Conservation (phyloP, 2,113 vertebrate genomes). For the Salvelinus alpinus region DNA sequence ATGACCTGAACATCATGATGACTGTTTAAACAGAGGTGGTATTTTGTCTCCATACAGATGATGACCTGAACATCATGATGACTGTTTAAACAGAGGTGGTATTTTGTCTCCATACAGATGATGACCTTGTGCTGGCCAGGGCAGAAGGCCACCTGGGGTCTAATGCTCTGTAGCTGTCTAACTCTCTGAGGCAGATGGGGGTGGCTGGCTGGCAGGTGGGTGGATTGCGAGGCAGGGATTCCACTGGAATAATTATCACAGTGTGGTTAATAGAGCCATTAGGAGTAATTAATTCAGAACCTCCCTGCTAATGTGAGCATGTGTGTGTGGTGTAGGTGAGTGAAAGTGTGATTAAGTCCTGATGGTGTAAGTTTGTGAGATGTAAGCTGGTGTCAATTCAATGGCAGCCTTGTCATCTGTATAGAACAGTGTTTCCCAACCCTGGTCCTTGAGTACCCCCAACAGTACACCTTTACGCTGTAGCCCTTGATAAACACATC, state of each 20-base stretch:
- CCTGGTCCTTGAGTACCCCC: too few species aligned
- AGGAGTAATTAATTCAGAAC: conserved; percentile 67
- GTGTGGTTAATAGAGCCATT: conserved; percentile 64
- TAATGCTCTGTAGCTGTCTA: conserved; percentile 13
- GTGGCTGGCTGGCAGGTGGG: conserved; percentile 30
- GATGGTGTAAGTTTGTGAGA: not conserved
- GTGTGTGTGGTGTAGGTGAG: conserved; percentile 7
- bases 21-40: too few species aligned
- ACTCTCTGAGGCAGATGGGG: conserved; percentile 26
- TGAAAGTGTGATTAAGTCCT: conserved; percentile 18
- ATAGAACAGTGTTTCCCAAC: too few species aligned
- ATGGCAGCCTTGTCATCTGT: not conserved
- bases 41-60: not conserved
- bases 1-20: not conserved
- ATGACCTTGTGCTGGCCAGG: too few species aligned
- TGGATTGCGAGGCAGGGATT: conserved; percentile 48
- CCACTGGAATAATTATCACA: conserved; percentile 63
- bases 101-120: not conserved
- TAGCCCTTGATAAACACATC: too few species aligned
- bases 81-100: too few species aligned
- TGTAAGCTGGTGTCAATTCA: not conserved
- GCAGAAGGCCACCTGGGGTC: conserved; percentile 25
- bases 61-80: not conserved
- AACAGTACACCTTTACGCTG: too few species aligned
- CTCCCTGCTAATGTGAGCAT: conserved; percentile 35